A percentile compares a stretch with the other conserved stretches of the same genome.
Evolutionary conservation across 2,888 invertebrate species (phyloP).

Genomic region (Patella ulyssiponensis): DNA sequence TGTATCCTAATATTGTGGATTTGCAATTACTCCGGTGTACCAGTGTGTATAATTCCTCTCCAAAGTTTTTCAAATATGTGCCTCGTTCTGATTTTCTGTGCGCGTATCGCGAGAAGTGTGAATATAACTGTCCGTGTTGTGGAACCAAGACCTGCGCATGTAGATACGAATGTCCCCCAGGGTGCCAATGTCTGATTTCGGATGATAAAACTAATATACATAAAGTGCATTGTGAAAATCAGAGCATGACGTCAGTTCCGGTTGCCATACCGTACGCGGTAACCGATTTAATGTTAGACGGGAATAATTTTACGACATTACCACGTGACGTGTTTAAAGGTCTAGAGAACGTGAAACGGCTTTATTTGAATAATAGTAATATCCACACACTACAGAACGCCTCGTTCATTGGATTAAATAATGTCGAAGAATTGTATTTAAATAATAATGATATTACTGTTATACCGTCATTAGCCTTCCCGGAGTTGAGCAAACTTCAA

Average conservation of each 20-base stretch:
- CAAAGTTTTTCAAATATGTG: slow-evolving; percentile 22
- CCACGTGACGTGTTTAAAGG: not conserved
- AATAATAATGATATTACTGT: slow-evolving; percentile 43
- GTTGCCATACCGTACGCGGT: slow-evolving; percentile 44
- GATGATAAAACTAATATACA: slow-evolving; percentile 30
- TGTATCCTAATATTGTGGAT: slow-evolving; percentile 27
- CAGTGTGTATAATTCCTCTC: slow-evolving; percentile 36
- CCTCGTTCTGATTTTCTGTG: slow-evolving; percentile 49
- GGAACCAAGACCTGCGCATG: slow-evolving; percentile 52
- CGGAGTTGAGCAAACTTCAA: slow-evolving; percentile 38
- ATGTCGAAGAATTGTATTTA: slow-evolving; percentile 42
- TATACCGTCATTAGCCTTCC: slow-evolving; percentile 43
- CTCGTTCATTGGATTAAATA: slow-evolving; percentile 50
- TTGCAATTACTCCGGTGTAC: slow-evolving; percentile 43
- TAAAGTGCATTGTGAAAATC: slow-evolving; percentile 40
- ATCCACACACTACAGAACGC: slow-evolving; percentile 44
- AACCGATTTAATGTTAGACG: slow-evolving; percentile 48
- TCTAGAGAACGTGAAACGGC: slow-evolving; percentile 18
- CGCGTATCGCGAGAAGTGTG: slow-evolving; percentile 48
- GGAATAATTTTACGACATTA: slow-evolving; percentile 43
- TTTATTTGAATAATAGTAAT: slow-evolving; percentile 46
- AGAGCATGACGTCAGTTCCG: slow-evolving; percentile 40
- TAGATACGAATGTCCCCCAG: slow-evolving; percentile 50
- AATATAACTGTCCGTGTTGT: slow-evolving; percentile 50
- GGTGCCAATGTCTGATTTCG: slow-evolving; percentile 47